Base-by-base conservation (phyloP, 2,113 vertebrate genomes). In the Chrysochloris asiatica region DNA sequence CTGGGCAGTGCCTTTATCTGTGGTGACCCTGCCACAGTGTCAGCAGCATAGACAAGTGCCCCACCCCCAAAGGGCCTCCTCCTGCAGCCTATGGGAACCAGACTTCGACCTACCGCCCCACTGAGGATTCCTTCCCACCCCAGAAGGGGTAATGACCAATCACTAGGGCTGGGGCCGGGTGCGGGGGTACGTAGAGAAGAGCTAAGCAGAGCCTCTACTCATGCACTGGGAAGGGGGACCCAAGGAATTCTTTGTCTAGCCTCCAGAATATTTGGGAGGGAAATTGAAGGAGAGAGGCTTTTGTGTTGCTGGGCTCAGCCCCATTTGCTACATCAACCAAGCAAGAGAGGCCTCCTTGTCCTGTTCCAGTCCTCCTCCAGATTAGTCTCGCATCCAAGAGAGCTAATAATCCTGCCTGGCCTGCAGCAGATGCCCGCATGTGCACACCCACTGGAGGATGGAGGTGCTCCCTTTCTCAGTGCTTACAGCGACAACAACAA, bases 21-120 rank as follows among this genome's bases (percentile, higher is more conserved):
- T 22, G 13, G 86, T 94, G 94, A 96, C 96, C 94, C 95, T 67
- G 93, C 93, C 45, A 33, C 83, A 59, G 95, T 56, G 91, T 94
- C 95, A 90, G 92, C 78, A 0, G 71, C 80, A 72, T 80, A 84
- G 21, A 86, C 26, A 8, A 3, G 38, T n/a, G 73, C 95, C 83
- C 87, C 73, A 50, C 85, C 84, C 93, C 48, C 86, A 38, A 38
- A 83, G 73, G 69, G 85, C 94, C 92, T 52, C 69, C 71, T 86
- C 94, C 76, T 14, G 71, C 38, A 76, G 88, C 69, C 90, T 67
- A 47, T 95, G 95, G 93, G 93, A 97, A 94, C 88, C 88, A 93
- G 89, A 89, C 78, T 6, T 45, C 2, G 2, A 67, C 56, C 65
- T 17, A 22, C 22, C 41, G 89, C 54, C 89, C 81, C 65, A 72